Evolutionary conservation across 2,113 vertebrate species (phyloP).

Genomic region (Apodemus sylvaticus): DNA sequence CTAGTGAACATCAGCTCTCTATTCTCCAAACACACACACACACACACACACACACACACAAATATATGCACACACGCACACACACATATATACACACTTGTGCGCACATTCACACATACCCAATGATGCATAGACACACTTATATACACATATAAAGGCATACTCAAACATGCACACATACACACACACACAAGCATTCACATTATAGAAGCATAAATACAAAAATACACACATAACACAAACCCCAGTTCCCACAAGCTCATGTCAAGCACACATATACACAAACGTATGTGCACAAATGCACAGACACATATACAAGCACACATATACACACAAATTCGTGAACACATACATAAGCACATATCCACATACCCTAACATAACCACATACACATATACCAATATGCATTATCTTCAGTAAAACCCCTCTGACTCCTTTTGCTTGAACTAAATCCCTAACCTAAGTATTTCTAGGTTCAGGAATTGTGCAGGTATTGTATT

Average conservation of each 20-base stretch:
- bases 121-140: neutral
- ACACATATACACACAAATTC: neutral
- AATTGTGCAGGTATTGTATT: neutral
- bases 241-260: neutral
- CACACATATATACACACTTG: neutral
- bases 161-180: neutral
- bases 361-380: neutral
- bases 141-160: no score
- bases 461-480: neutral
- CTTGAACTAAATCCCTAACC: neutral
- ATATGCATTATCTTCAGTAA: neutral
- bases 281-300: neutral
- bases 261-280: neutral
- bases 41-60: neutral
- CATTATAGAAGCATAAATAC: no score
- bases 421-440: neutral
- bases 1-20: neutral
- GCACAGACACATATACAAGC: neutral
- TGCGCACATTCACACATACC: neutral
- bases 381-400: neutral
- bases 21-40: neutral
- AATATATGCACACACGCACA: neutral
- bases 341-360: neutral
- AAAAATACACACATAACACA: neutral
- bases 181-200: no score